Evolutionary conservation across 2,113 vertebrate genomes (phyloP).

Genomic region (Paramormyrops kingsleyae): DNA sequence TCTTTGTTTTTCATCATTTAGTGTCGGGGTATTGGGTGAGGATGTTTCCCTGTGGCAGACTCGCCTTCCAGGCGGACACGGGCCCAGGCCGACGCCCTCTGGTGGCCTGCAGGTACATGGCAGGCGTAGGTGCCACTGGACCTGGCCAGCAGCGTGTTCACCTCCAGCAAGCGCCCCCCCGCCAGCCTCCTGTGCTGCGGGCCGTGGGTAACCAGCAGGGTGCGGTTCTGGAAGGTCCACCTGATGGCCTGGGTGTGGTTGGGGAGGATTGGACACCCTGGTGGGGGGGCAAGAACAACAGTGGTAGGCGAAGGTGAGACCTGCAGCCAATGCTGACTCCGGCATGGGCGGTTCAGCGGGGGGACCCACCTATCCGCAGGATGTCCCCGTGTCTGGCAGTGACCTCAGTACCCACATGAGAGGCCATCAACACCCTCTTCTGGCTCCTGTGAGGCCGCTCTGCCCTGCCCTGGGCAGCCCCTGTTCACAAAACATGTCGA

Average conservation of each 20-base stretch:
- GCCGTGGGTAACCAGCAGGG: slow-evolving; percentile 44
- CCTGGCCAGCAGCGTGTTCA: slow-evolving; percentile 54
- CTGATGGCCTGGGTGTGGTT: slow-evolving; percentile 53
- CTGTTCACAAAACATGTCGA: slow-evolving; percentile 4
- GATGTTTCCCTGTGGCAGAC: not conserved
- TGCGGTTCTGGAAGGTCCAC: slow-evolving; percentile 63
- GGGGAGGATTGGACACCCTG: slow-evolving; percentile 58
- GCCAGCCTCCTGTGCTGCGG: slow-evolving; percentile 54
- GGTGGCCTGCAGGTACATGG: slow-evolving; percentile 51
- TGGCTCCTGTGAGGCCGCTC: slow-evolving; percentile 43
- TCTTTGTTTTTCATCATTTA: not conserved
- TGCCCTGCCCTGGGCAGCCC: slow-evolving; percentile 33
- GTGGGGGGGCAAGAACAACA: slow-evolving; percentile 18
- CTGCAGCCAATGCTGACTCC: not conserved
- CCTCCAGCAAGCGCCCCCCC: slow-evolving; percentile 68
- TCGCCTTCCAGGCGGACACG: slow-evolving; percentile 62
- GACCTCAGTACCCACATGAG: slow-evolving; percentile 53
- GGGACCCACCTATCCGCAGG: slow-evolving; percentile 62
- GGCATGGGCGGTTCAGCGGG: not conserved
- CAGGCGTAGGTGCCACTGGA: slow-evolving; percentile 62
- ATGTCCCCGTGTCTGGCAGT: slow-evolving; percentile 57
- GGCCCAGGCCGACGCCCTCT: slow-evolving; percentile 63
- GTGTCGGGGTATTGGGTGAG: not conserved
- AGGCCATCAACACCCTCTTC: slow-evolving; percentile 64
- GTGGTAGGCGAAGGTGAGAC: not conserved